Percentiles rank a stretch among this genome's conserved stretches.
These are phyloP conservation scores for Mallotus villosus DNA, from an alignment of 2,797 vertebrate genomes.

Conservation along the genomic window DNA sequence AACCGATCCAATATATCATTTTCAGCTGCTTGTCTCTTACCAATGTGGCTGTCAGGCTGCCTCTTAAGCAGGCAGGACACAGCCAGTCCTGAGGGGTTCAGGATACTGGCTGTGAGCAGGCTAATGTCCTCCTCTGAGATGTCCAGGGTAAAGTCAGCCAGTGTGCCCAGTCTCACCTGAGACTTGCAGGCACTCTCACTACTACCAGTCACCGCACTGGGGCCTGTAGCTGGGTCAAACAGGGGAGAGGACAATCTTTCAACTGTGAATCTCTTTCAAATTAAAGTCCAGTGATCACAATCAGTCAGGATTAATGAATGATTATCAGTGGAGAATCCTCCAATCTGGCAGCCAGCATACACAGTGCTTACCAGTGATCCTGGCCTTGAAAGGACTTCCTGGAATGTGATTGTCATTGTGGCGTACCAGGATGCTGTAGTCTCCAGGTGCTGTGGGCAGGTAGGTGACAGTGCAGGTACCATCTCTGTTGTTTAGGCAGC, in stretches of 20 bases:
- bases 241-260: not conserved
- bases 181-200: conserved; percentile 59
- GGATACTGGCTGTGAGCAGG: conserved; percentile 68
- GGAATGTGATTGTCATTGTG: no score
- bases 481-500: conserved; percentile 76
- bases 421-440: no score
- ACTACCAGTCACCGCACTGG: not conserved
- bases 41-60: conserved; percentile 74
- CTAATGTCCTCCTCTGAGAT: conserved; percentile 76
- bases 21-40: conserved; percentile 43
- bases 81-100: conserved; percentile 71
- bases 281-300: not conserved
- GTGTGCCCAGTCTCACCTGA: conserved; percentile 75
- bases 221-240: not conserved
- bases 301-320: not conserved
- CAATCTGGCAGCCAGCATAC: no score
- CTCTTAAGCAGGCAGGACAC: conserved; percentile 77
- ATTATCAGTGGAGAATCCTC: no score
- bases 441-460: no score
- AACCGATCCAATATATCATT: no score
- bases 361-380: conserved; percentile 66
- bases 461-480: no score
- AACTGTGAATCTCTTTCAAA: no score
- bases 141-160: conserved; percentile 75
- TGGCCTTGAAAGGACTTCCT: conserved; percentile 75